These are phyloP conservation scores for Luperina nickerlii DNA, from an alignment of 2,888 invertebrate genomes.

Conservation along the genomic window DNA sequence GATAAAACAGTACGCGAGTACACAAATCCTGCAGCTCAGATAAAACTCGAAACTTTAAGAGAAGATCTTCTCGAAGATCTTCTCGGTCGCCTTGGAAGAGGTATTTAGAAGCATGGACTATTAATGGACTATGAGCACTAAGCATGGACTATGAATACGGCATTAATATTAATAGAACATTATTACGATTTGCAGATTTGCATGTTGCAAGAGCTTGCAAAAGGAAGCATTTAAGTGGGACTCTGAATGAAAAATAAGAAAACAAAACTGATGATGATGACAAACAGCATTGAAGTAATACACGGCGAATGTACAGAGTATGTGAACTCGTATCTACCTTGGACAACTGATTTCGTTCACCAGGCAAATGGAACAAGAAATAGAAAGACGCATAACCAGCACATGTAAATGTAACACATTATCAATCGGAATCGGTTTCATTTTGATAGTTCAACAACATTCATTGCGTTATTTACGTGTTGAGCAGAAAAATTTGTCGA, in stretches of 20 bases:
- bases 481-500: too few species aligned
- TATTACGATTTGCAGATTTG: background rate
- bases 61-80: background rate
- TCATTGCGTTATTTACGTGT: too few species aligned
- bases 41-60: background rate
- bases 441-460: too few species aligned
- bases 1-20: background rate
- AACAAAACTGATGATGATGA: background rate
- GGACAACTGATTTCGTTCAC: too few species aligned
- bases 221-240: background rate
- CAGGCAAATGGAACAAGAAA: too few species aligned
- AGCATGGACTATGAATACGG: too few species aligned
- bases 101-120: background rate
- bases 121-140: too few species aligned
- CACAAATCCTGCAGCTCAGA: background rate
- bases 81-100: background rate
- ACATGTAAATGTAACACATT: too few species aligned
- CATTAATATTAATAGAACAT: background rate
- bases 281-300: background rate
- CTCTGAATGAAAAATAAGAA: background rate
- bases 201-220: background rate
- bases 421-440: too few species aligned
- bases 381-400: too few species aligned
- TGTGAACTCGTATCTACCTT: background rate
- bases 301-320: background rate